Evolutionary conservation across 2,797 vertebrate genomes (phyloP).

Genomic region (Poecile montanus): DNA sequence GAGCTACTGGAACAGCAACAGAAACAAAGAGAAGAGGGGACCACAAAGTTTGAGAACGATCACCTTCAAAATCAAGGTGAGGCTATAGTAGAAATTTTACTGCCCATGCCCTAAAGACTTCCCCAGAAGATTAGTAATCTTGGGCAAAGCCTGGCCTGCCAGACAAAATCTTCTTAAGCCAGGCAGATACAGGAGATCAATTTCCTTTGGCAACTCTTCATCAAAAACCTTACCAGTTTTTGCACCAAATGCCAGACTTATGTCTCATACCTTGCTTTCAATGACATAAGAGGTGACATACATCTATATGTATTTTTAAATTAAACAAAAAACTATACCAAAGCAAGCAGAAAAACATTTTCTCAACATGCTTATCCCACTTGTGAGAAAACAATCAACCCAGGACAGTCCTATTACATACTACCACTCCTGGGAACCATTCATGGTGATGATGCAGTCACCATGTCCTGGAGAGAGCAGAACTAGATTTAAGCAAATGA

Average conservation of each 20-base stretch:
- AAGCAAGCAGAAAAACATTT: background rate
- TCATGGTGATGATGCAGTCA: fast-evolving
- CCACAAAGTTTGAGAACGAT: background rate
- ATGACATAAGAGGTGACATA: background rate
- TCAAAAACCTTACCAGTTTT: background rate
- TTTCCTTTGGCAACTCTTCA: background rate
- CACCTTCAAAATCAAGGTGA: background rate
- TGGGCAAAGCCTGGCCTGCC: background rate
- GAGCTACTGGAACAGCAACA: background rate
- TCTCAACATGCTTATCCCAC: background rate
- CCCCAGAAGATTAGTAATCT: background rate
- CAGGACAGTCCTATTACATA: background rate
- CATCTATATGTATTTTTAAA: background rate
- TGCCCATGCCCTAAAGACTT: background rate
- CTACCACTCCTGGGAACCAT: background rate
- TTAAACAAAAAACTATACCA: background rate
- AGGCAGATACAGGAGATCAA: background rate
- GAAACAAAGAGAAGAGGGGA: background rate
- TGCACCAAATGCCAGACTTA: background rate
- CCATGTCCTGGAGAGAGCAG: background rate
- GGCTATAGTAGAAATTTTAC: background rate
- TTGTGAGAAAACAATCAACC: background rate
- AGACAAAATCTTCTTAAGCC: background rate
- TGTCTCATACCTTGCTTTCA: background rate
- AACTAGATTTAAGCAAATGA: background rate